A percentile compares a stretch with the other conserved stretches of the same genome.
phyloP scores from a whole-genome alignment of 2,113 vertebrate genomes.

The Cynopterus brachyotis region DNA sequence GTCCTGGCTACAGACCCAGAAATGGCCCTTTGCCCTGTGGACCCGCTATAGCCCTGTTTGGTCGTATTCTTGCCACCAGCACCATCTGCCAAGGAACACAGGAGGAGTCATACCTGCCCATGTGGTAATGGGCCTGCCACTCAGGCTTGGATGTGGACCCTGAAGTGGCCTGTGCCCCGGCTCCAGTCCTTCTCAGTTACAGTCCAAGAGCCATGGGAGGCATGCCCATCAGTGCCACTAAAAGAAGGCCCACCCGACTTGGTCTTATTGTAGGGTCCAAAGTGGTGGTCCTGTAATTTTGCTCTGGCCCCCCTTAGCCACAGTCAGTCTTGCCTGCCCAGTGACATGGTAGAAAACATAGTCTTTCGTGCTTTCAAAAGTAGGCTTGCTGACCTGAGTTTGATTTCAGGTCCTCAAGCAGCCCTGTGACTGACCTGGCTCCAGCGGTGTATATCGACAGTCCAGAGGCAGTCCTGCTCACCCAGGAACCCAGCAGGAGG shows the following conservation, averaged over 20 bases:
- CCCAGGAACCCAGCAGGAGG: neutral
- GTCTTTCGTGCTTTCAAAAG: too few relatives aligned
- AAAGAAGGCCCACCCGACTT: neutral
- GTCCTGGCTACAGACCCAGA: neutral
- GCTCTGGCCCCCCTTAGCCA: neutral
- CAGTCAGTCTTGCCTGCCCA: neutral
- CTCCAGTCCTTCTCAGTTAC: neutral
- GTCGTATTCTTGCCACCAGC: neutral
- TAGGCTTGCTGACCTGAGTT: neutral
- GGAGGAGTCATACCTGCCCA: neutral
- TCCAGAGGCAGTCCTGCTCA: neutral
- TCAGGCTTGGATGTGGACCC: neutral
- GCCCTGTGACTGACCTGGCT: neutral
- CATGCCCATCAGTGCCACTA: neutral
- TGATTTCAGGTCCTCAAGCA: neutral
- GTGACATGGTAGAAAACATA: neutral
- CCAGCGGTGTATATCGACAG: neutral
- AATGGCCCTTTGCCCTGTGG: neutral
- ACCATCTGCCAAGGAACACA: neutral
- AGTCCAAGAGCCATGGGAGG: neutral
- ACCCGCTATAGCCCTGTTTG: neutral
- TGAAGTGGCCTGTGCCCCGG: neutral
- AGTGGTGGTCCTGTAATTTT: neutral
- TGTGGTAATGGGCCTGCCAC: neutral
- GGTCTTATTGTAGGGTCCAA: neutral